These are phyloP conservation scores for Nyleta sp. DNA, from an alignment of 2,888 invertebrate species.

Conservation along the genomic window DNA sequence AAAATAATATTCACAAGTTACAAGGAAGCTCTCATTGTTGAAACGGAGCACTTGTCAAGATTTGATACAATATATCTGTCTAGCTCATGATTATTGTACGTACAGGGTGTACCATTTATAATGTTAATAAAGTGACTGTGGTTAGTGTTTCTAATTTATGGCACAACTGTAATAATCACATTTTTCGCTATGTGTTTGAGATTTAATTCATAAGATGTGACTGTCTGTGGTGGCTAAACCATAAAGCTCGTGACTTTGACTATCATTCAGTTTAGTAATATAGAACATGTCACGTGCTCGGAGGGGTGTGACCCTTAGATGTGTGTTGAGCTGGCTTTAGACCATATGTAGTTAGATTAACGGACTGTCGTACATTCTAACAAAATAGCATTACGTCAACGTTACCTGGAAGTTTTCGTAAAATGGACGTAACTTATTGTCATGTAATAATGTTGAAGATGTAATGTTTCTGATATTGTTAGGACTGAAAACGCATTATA, in stretches of 20 bases:
- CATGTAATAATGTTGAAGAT: slow-evolving; percentile 15
- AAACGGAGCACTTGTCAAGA: too few relatives aligned
- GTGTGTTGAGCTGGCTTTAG: slow-evolving; percentile 42
- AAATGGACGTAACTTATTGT: slow-evolving; percentile 36
- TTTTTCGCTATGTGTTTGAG: too few relatives aligned
- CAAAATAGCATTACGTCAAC: slow-evolving; percentile 48
- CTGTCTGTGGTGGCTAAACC: slow-evolving; percentile 29
- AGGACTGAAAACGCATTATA: slow-evolving; percentile 15
- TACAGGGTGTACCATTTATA: too few relatives aligned
- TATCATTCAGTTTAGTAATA: slow-evolving; percentile 54
- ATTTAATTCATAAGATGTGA: slow-evolving; percentile 40
- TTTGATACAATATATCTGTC: too few relatives aligned
- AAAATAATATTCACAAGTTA: too few relatives aligned
- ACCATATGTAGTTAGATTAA: slow-evolving; percentile 61
- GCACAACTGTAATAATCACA: too few relatives aligned
- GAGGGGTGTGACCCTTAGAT: slow-evolving; percentile 50
- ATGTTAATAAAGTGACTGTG: too few relatives aligned
- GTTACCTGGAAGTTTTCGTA: slow-evolving; percentile 43
- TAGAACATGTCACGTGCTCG: slow-evolving; percentile 36
- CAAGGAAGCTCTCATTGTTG: too few relatives aligned
- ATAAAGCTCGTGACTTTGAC: slow-evolving; percentile 52
- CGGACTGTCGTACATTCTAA: slow-evolving; percentile 50
- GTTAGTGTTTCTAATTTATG: too few relatives aligned
- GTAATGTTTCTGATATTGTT: slow-evolving; percentile 13
- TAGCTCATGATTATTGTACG: too few relatives aligned